Conservation (phyloP, 2,113 vertebrate species). For the Chiloscyllium plagiosum region DNA sequence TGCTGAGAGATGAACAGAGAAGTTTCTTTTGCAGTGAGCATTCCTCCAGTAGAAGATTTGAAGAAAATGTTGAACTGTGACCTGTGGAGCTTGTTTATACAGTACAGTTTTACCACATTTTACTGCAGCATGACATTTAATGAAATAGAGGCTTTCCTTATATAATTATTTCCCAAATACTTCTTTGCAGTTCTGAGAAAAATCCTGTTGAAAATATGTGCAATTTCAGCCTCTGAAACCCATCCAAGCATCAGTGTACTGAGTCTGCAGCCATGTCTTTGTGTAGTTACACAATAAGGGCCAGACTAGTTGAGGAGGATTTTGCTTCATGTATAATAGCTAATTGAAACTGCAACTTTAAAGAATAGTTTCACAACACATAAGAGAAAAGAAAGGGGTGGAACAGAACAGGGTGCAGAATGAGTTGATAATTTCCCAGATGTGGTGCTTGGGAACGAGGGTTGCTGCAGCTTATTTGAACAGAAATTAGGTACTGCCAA, state of each 20-base stretch:
- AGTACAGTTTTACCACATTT: slow-evolving; percentile 9
- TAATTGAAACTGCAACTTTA: neutral
- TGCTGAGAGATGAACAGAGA: neutral
- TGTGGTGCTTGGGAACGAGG: neutral
- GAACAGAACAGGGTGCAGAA: neutral
- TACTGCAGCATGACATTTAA: neutral
- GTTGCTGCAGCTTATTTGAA: neutral
- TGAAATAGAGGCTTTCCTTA: slow-evolving; percentile 19
- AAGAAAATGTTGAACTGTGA: neutral
- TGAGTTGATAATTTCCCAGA: neutral
- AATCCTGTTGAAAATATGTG: neutral
- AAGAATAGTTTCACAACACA: neutral
- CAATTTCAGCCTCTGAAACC: slow-evolving; percentile 14
- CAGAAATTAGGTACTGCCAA: neutral
- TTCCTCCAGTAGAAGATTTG: slow-evolving; percentile 14
- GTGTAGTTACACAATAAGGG: too few species aligned
- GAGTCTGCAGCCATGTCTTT: neutral
- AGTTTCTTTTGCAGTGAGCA: slow-evolving; percentile 22
- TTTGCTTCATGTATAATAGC: neutral
- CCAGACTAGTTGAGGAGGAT: neutral
- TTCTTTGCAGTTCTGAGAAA: slow-evolving; percentile 29
- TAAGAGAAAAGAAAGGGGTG: neutral
- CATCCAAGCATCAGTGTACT: neutral
- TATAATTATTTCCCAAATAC: slow-evolving; percentile 8
- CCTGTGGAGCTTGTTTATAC: slow-evolving; percentile 4